Evolutionary conservation across 1,140 invertebrate genomes (phyloP).

Genomic region (Drepana arcuata): DNA sequence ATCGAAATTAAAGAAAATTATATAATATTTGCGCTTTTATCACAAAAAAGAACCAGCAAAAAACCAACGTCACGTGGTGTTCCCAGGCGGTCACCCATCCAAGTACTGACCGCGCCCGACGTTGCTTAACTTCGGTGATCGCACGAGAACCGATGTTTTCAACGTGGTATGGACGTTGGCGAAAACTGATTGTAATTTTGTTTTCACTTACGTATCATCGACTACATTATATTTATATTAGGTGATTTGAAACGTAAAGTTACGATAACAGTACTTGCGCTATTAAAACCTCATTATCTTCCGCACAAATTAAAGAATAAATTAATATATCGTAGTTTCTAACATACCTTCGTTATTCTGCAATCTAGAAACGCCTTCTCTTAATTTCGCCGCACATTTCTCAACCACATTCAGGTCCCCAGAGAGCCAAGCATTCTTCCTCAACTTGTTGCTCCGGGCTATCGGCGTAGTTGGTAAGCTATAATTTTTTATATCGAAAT

Average conservation of each 20-base stretch:
- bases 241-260: too few species aligned
- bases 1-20: too few species aligned
- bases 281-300: too few species aligned
- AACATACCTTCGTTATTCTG: too few species aligned
- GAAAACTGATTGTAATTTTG: too few species aligned
- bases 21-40: background rate
- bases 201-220: too few species aligned
- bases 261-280: too few species aligned
- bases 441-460: constrained; percentile 63
- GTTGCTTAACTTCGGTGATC: constrained; percentile 37
- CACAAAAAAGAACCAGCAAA: constrained; percentile 1
- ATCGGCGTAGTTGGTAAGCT: constrained; percentile 65
- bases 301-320: too few species aligned
- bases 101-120: constrained; percentile 25
- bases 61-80: constrained; percentile 17
- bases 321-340: too few species aligned
- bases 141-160: constrained; percentile 40
- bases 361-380: too few species aligned
- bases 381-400: too few species aligned
- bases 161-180: constrained; percentile 38
- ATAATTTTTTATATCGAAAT: constrained; percentile 65
- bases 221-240: too few species aligned
- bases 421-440: constrained; percentile 67
- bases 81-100: constrained; percentile 23
- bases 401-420: constrained; percentile 54